These are phyloP conservation scores for Istiophorus platypterus DNA, from an alignment of 2,113 vertebrate genomes.

Conservation along the genomic window DNA sequence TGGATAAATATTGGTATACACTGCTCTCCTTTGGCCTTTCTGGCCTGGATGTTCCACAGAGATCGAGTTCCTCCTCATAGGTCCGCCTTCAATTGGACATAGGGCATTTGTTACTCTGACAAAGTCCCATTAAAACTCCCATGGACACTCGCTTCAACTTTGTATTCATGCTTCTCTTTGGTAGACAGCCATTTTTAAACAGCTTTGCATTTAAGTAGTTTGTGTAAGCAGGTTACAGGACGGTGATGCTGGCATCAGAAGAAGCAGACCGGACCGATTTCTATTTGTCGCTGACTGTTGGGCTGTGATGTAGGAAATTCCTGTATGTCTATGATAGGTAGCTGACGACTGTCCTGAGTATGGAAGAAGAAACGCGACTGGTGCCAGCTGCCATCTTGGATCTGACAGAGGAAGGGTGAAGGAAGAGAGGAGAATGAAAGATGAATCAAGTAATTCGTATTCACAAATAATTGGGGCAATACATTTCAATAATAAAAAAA, in stretches of 20 bases:
- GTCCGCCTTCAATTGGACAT: slow-evolving; percentile 61
- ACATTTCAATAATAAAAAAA: neutral
- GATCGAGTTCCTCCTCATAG: slow-evolving; percentile 80
- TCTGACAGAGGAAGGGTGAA: slow-evolving; percentile 83
- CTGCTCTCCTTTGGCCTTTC: slow-evolving; percentile 66
- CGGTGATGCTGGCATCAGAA: slow-evolving; percentile 81
- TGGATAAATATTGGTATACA: slow-evolving; percentile 73
- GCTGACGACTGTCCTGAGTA: slow-evolving; percentile 91
- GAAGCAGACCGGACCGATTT: slow-evolving; percentile 94
- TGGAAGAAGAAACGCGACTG: slow-evolving; percentile 92
- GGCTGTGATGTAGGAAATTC: slow-evolving; percentile 80
- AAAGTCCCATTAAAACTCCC: slow-evolving; percentile 37
- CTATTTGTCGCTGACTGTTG: slow-evolving; percentile 85
- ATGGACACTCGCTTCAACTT: slow-evolving; percentile 23
- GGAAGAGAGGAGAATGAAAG: neutral
- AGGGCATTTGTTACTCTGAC: slow-evolving; percentile 25
- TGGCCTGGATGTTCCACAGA: slow-evolving; percentile 60
- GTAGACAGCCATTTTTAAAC: slow-evolving; percentile 44
- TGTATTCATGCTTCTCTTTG: slow-evolving; percentile 50
- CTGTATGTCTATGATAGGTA: slow-evolving; percentile 90
- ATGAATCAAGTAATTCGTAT: neutral
- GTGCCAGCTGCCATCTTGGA: slow-evolving; percentile 94
- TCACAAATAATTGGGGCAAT: neutral
- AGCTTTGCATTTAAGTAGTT: slow-evolving; percentile 52
- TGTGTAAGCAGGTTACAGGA: slow-evolving; percentile 33